Evolutionary conservation across 2,797 vertebrate genomes (phyloP), one percentile per base, ranked within the genome.

Genomic region (Hippoglossus hippoglossus): DNA sequence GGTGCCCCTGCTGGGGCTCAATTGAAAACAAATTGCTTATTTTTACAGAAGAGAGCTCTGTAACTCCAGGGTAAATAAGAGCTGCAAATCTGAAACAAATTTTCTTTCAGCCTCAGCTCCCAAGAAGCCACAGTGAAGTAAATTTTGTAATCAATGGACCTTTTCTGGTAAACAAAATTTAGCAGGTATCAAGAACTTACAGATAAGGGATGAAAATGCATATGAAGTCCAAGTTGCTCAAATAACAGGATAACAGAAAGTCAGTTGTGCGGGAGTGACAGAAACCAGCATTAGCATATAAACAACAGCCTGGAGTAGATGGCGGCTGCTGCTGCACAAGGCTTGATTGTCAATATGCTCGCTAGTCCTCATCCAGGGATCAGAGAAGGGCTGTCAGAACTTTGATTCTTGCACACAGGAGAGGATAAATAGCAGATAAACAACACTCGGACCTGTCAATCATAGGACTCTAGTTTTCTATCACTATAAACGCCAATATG

Each of bases 361-460:
- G 51, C 84, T 89, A 78, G 90, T 89, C 77, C 87, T 89, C 83
- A 87, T 91, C 89, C 79, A 85, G 83, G 69, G 80, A 91, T 86
- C 83, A 89, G 80, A 87, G 73, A 63, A 55, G 69, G 71, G 76
- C 81, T 87, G 90, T 85, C 87, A 87, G 80, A 78, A 78, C 84
- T 89, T 81, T 85, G 87, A 80, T 86, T 90, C 82, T 76, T 67
- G 70, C 76, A 80, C 80, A 83, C 73, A 60, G 63, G 78, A 86
- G 80, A 81, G 80, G 73, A 86, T 89, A 85, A 91, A 89, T 75
- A 82, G 85, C 69, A 77, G 53, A 87, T 81, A 84, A 88, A 89
- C 88, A 84, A 77, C 80, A 82, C 65, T 79, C 60, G 34, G 36
- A 63, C 58, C 79, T 83, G 76, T 80, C 87, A 84, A 72, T 90